Base-by-base conservation (phyloP, 1,140 invertebrate genomes). In the Drosophila leontia region DNA sequence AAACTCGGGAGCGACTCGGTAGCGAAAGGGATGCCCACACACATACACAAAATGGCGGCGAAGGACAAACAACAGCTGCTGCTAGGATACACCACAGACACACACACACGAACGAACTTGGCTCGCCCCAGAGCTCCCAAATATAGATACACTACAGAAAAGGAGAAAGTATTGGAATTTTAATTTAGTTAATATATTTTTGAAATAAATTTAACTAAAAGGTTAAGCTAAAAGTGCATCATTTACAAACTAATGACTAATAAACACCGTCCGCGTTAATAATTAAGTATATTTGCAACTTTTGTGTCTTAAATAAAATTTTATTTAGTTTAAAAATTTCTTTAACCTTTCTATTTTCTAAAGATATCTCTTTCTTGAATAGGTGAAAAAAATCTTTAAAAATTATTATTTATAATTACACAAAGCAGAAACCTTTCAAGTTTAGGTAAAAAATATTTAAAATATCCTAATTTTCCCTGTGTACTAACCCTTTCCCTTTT, bases 51-150 rank as follows among this genome's bases (percentile, higher is more conserved):
- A 90, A 90, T 90, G 85, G 85, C 85, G 85, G 81, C 85, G 75
- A 85, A 90, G 81, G 85, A 90, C 85, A 90, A 85, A 90, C 85
- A 90, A 76, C 84, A 90, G 85, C 84, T 88, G 85, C 84, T 88
- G 78, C 77, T 57, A 62, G 65, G 69, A 47, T 63, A 57, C 57
- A 53, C 44, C 56, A 41, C 72, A 53, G 55, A 51, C 57, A 75
- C 75, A 59, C 75, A 59, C 64, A 78, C 58, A 55, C 1, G 29
- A 50, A 9, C 48, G 0, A 32, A 15, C 9, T 32, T 15, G 37
- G 7, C 71, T 29, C 29, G 32, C 1, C 34, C 15, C 15, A 42
- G 26, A 53, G n/a, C 68, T 17, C 32, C 39, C 26, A 34, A 53
- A 42, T 41, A 17, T 7, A 59, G 4, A 32, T 29, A 29, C 26